phyloP scores from a whole-genome alignment of 2,113 vertebrate species.

The Meriones unguiculatus region DNA sequence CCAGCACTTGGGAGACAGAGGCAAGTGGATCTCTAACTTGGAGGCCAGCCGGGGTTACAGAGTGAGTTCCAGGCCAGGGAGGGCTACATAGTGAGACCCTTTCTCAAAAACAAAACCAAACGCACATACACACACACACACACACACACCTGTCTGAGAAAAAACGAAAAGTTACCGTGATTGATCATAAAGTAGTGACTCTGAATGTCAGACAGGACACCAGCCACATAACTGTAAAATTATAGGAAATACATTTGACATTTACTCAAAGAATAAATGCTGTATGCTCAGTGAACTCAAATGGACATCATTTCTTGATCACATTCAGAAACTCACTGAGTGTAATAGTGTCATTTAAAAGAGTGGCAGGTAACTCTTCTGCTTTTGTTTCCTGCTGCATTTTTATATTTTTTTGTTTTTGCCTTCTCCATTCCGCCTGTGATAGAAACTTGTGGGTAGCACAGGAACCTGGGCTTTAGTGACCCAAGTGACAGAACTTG shows the following conservation, averaged over 20 bases:
- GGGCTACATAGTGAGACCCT: neutral
- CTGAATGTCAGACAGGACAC: neutral
- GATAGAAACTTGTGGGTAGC: neutral
- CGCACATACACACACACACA: neutral
- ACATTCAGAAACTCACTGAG: constrained; percentile 27
- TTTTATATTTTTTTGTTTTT: neutral
- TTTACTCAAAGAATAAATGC: constrained; percentile 3
- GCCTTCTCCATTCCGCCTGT: neutral
- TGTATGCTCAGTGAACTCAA: constrained; percentile 18
- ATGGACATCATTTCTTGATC: neutral
- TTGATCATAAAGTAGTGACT: neutral
- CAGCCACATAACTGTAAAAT: constrained; percentile 25
- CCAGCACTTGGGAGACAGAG: neutral
- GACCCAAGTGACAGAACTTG: neutral
- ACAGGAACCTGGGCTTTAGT: neutral
- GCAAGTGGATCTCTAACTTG: neutral
- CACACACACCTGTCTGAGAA: neutral
- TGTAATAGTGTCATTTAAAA: neutral
- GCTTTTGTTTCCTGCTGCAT: neutral
- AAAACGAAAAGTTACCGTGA: neutral
- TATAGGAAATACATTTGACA: neutral
- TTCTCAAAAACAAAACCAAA: neutral
- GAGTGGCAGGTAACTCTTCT: neutral
- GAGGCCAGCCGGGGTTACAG: neutral
- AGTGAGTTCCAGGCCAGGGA: neutral